Evolutionary conservation across 92 coral and sea anemone species (phyloP).

Genomic region (Zoanthus solanderi): DNA sequence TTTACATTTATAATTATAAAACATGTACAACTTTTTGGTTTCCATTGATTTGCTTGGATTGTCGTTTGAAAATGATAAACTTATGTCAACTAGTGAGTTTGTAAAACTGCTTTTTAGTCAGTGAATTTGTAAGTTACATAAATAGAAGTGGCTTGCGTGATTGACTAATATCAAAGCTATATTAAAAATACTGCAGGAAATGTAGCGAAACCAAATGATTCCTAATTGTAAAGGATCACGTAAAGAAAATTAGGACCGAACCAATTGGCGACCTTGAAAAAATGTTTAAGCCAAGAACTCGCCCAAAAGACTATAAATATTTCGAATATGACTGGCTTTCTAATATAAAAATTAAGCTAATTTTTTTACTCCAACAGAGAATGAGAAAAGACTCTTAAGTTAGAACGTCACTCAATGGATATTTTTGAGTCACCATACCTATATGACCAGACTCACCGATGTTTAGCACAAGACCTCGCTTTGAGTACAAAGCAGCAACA

Average conservation of each 20-base stretch:
- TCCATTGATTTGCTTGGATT: too few relatives aligned
- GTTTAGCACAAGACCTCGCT: background rate
- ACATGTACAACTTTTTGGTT: too few relatives aligned
- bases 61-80: too few relatives aligned
- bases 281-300: background rate
- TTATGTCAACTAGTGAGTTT: too few relatives aligned
- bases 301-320: background rate
- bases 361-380: background rate
- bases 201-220: background rate
- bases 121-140: background rate
- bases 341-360: background rate
- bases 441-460: background rate
- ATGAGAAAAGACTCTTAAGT: background rate
- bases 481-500: background rate
- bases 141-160: background rate
- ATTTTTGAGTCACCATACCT: background rate
- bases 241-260: background rate
- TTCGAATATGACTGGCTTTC: background rate
- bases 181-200: background rate
- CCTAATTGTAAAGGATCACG: background rate
- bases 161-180: background rate
- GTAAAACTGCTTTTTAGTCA: background rate
- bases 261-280: background rate
- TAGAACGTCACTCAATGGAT: background rate
- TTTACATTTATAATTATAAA: too few relatives aligned